Evolutionary conservation across 2,113 vertebrate species (phyloP).

Genomic region (Melanerpes formicivorus): DNA sequence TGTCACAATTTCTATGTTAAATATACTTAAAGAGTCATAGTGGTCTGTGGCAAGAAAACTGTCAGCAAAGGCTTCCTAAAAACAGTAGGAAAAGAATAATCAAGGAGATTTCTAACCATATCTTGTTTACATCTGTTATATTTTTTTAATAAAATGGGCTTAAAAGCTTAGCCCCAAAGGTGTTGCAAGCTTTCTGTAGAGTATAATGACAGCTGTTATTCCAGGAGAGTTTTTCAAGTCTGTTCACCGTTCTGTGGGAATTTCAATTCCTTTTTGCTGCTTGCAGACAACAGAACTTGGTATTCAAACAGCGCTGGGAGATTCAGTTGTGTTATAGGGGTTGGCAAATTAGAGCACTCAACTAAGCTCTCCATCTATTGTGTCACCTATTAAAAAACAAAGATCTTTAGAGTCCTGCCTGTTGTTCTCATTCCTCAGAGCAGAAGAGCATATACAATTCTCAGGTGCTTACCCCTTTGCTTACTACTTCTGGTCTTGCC

Average conservation of each 20-base stretch:
- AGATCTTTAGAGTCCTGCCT: neutral
- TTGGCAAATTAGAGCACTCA: neutral
- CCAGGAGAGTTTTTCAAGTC: conserved; percentile 37
- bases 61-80: conserved; percentile 27
- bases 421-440: neutral
- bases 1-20: neutral
- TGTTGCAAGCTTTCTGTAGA: conserved; percentile 46
- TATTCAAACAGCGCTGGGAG: neutral
- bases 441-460: neutral
- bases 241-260: conserved; percentile 16
- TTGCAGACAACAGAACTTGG: neutral
- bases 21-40: neutral
- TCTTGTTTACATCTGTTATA: conserved; percentile 59
- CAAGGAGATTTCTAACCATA: conserved; percentile 20
- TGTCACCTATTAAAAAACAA: neutral
- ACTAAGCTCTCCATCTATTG: neutral
- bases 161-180: conserved; percentile 70
- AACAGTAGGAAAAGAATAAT: conserved; percentile 45
- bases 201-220: conserved; percentile 67
- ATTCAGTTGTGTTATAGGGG: neutral
- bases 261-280: neutral
- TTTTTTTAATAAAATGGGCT: conserved; percentile 76
- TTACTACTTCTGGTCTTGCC: neutral
- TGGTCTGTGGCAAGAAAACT: neutral
- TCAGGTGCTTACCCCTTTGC: neutral